Evolutionary conservation across 2,797 vertebrate species (phyloP), one percentile per base, ranked within the genome.

Genomic region (Nasua narica): DNA sequence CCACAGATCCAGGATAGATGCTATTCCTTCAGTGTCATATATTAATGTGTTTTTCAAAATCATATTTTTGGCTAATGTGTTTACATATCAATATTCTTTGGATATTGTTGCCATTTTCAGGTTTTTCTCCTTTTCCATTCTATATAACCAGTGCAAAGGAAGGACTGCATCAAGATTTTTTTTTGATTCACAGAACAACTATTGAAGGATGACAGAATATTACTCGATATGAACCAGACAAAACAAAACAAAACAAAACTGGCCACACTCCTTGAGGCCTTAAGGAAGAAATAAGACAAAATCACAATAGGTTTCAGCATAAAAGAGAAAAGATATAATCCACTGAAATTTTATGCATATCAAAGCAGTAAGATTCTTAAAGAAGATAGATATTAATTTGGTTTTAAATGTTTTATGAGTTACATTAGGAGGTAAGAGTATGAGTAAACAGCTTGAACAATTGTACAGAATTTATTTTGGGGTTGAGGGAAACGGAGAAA

Each of bases 161-260:
- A 95, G 16, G 8, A 83, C 2, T 18, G 0, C 7, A 83, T 35
- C 15, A 43, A 81, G 6, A 11, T 27, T 62, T 77, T 87, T 48
- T 29, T 78, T 72, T 87, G 7, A 62, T 87, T 62, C 43, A 79
- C 14, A 40, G 32, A 74, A 37, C 12, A 46, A 82, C 7, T 58
- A 79, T 77, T n/a, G 21, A 46, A 5, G n/a, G 2, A 90, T 65
- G 29, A 82, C 14, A 86, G 6, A 84, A 32, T 60, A 32, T 21
- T 60, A 11, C 21, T 52, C 37, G 54, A 86, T 58, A 81, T 46
- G 65, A 91, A 74, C 9, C 7, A 18, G 48, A 23, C 5, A 37
- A 65, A 65, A 60, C 58, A 79, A 87, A 81, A 74, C 37, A 89
- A 52, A 95, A 82, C 11, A 79, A 87, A 82, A 76, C 11, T 43